A percentile compares a stretch with the other conserved stretches of the same genome.
These are phyloP conservation scores for Arvicanthis niloticus DNA, from an alignment of 2,113 vertebrate genomes.

Conservation along the genomic window DNA sequence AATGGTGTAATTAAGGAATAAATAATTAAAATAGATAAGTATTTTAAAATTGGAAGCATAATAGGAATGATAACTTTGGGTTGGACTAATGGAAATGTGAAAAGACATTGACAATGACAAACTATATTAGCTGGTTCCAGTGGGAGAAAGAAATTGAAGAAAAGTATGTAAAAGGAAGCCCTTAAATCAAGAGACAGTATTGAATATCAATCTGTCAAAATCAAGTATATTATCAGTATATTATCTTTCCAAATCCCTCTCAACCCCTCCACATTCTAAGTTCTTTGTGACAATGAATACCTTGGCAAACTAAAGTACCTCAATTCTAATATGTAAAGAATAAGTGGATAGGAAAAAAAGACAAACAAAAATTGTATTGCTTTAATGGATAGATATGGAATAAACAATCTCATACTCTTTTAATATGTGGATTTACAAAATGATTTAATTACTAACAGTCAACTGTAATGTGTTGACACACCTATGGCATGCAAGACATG, in stretches of 20 bases:
- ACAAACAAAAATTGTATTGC: not conserved
- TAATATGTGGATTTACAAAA: not conserved
- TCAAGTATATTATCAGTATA: not conserved
- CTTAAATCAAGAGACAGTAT: not conserved
- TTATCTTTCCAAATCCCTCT: not conserved
- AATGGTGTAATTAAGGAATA: not conserved
- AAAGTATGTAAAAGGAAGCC: not conserved
- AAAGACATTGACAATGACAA: no score
- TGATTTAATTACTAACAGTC: not conserved
- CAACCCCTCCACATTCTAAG: not conserved
- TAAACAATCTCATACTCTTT: not conserved
- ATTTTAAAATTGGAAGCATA: not conserved
- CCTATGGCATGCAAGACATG: not conserved
- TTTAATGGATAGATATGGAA: not conserved
- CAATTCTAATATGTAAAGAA: not conserved
- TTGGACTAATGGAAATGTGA: not conserved
- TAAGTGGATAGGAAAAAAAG: not conserved
- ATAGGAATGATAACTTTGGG: not conserved
- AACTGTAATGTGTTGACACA: not conserved
- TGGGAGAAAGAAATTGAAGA: not conserved
- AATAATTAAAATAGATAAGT: not conserved
- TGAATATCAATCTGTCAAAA: not conserved
- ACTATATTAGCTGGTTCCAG: not conserved
- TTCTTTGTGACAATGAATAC: not conserved
- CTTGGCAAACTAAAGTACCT: not conserved